Percentiles rank a stretch among this genome's conserved stretches.
Evolutionary conservation across 2,797 vertebrate genomes (phyloP).

Genomic region (Siniperca undulata): DNA sequence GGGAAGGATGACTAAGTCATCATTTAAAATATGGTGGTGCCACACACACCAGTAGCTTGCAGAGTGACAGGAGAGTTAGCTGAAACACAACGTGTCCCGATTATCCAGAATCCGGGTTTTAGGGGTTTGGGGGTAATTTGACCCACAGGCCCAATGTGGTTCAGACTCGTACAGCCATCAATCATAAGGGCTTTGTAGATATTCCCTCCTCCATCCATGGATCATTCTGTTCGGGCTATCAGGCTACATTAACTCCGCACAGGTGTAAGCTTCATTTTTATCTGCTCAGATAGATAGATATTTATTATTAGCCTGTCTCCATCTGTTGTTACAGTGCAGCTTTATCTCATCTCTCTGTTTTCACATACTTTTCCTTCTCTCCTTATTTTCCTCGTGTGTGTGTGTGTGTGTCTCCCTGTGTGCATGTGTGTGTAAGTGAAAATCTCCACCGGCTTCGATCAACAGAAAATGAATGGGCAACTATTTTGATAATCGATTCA

Average conservation of each 20-base stretch:
- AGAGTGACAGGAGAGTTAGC: constrained; percentile 65
- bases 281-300: constrained; percentile 33
- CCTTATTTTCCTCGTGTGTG: constrained; percentile 16
- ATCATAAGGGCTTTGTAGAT: constrained; percentile 68
- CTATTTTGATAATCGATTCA: no score
- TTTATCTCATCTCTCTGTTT: constrained; percentile 23
- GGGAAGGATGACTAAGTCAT: constrained; percentile 47
- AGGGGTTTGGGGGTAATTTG: constrained; percentile 55
- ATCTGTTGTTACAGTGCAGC: constrained; percentile 47
- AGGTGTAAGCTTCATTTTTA: constrained; percentile 61
- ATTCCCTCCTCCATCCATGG: constrained; percentile 55
- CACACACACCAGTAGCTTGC: constrained; percentile 37
- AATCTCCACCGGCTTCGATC: constrained; percentile 28
- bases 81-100: constrained; percentile 52
- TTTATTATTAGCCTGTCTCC: constrained; percentile 43
- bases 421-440: constrained; percentile 33
- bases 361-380: constrained; percentile 4
- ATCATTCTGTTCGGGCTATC: constrained; percentile 50
- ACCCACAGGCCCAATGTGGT: constrained; percentile 72
- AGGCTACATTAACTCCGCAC: constrained; percentile 63
- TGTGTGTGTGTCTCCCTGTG: constrained; percentile 2
- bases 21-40: constrained; percentile 48
- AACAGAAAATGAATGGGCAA: no score
- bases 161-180: constrained; percentile 57
- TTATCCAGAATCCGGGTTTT: constrained; percentile 57